Evolutionary conservation across 2,113 vertebrate species (phyloP).

Genomic region (Sterrhoptilus dennistouni): DNA sequence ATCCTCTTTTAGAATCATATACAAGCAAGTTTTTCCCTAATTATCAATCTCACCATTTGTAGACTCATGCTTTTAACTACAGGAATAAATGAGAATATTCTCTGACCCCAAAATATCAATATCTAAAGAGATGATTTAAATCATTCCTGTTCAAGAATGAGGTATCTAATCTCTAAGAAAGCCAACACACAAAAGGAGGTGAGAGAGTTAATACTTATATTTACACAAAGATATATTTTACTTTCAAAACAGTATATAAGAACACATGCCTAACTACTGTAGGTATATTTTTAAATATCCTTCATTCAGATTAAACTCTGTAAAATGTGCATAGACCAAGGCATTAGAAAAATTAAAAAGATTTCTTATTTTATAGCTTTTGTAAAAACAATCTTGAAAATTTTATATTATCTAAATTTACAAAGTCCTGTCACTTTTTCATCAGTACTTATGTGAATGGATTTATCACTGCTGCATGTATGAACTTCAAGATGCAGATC

Average conservation of each 20-base stretch:
- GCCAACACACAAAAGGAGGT: neutral
- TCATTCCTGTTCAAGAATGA: neutral
- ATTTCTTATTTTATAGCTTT: neutral
- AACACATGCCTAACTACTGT: constrained; percentile 5
- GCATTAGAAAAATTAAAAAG: constrained; percentile 53
- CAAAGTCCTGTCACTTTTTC: neutral
- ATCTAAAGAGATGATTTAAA: constrained; percentile 5
- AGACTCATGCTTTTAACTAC: constrained; percentile 7
- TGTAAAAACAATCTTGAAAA: constrained; percentile 35
- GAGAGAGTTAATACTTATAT: neutral
- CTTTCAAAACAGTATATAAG: neutral
- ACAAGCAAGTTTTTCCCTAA: constrained; percentile 1
- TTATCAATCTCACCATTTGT: neutral
- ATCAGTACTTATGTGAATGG: neutral
- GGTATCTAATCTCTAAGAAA: constrained; percentile 15
- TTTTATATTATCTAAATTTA: constrained; percentile 7
- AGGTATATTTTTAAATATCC: constrained; percentile 14
- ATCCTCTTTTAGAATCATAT: neutral
- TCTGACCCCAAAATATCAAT: neutral
- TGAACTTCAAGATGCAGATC: neutral
- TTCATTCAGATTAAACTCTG: constrained; percentile 31
- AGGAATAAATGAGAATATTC: neutral
- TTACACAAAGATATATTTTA: constrained; percentile 1
- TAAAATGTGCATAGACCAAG: constrained; percentile 60
- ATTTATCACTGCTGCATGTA: neutral